Percentiles rank a stretch among this genome's conserved stretches.
phyloP scores from a whole-genome alignment of 2,888 invertebrate species.

The Nycteola revayana region DNA sequence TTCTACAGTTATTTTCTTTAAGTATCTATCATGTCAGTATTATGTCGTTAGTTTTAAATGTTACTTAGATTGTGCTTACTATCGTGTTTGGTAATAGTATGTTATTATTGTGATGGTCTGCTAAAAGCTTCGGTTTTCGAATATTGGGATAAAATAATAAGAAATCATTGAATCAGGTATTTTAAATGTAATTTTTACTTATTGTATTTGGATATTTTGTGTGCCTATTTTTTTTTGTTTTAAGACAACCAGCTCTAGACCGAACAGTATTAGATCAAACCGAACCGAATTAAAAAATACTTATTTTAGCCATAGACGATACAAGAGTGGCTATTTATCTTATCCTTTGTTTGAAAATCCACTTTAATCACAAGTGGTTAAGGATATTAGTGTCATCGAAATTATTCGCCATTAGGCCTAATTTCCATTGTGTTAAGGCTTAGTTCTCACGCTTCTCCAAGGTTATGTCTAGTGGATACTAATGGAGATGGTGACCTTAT shows the following conservation, averaged over 20 bases:
- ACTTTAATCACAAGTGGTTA: background rate
- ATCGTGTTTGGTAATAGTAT: constrained; percentile 18
- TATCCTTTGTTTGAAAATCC: too few species aligned
- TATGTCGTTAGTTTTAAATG: constrained; percentile 30
- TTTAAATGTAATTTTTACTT: too few species aligned
- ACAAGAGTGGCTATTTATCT: too few species aligned
- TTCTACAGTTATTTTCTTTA: constrained; percentile 21
- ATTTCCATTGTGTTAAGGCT: constrained; percentile 5
- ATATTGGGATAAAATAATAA: too few species aligned
- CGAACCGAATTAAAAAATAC: too few species aligned
- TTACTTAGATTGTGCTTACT: constrained; percentile 13
- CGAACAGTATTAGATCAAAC: too few species aligned
- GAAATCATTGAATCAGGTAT: too few species aligned
- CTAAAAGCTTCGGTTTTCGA: constrained; percentile 6
- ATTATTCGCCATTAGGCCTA: constrained; percentile 14
- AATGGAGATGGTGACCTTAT: too few species aligned
- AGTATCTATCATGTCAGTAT: constrained; percentile 9
- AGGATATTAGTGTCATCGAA: constrained; percentile 20
- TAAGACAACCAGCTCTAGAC: too few species aligned
- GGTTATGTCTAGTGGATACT: constrained; percentile 8
- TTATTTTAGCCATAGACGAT: too few species aligned
- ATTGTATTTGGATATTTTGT: too few species aligned
- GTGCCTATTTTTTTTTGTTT: too few species aligned
- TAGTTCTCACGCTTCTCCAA: constrained; percentile 39
- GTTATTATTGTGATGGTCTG: constrained; percentile 12